Evolutionary conservation across 2,888 invertebrate genomes (phyloP).

Genomic region (Drosophila stalkeri): DNA sequence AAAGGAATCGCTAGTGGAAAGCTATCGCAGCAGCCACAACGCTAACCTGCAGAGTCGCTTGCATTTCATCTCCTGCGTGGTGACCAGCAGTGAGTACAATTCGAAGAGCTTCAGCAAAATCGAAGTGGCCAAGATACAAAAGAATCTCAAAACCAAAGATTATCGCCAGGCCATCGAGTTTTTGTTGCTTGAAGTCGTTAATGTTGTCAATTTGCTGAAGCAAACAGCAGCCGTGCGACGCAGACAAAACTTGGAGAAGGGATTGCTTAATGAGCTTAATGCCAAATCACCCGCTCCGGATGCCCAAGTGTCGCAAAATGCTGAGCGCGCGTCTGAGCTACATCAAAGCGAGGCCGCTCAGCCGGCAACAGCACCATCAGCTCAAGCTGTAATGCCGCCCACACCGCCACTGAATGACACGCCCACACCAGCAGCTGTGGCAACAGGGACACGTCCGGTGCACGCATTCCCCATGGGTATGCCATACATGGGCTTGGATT

Average conservation of each 20-base stretch:
- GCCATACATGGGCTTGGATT: constrained; percentile 40
- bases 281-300: neutral
- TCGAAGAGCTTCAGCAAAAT: constrained; percentile 69
- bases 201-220: constrained; percentile 75
- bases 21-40: constrained; percentile 75
- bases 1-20: constrained; percentile 60
- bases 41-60: constrained; percentile 64
- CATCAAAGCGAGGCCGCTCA: constrained; percentile 37
- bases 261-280: constrained; percentile 49
- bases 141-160: constrained; percentile 76
- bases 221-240: constrained; percentile 38
- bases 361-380: constrained; percentile 12
- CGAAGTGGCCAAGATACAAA: constrained; percentile 79
- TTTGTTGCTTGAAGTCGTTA: constrained; percentile 79
- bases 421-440: constrained; percentile 10
- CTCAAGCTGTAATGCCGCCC: constrained; percentile 34
- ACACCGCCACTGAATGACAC: constrained; percentile 43
- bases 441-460: constrained; percentile 1
- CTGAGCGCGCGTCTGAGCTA: constrained; percentile 48
- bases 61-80: constrained; percentile 81
- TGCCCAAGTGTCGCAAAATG: constrained; percentile 40
- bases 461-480: constrained; percentile 28
- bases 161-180: constrained; percentile 81
- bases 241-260: constrained; percentile 30
- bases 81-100: constrained; percentile 76